phyloP scores from a whole-genome alignment of 2,797 vertebrate genomes.

The Scarus forsteni region DNA sequence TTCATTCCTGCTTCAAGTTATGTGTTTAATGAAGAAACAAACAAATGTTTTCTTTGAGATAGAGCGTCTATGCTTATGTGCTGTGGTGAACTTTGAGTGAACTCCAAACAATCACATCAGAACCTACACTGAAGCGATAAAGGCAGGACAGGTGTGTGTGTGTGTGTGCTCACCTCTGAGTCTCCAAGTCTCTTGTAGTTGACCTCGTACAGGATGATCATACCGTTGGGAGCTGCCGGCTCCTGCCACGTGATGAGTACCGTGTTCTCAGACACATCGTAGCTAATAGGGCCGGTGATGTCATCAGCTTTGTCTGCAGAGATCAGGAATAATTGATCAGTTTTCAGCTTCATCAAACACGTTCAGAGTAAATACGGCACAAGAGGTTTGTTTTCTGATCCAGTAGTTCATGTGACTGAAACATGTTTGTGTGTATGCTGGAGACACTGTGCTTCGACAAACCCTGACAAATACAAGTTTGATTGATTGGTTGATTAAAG shows the following conservation, averaged over 20 bases:
- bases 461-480: too few species aligned
- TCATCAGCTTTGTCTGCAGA: slow-evolving; percentile 93
- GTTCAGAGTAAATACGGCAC: too few species aligned
- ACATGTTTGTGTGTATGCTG: too few species aligned
- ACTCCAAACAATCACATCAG: slow-evolving; percentile 5
- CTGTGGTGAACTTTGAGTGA: slow-evolving; percentile 20
- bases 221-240: slow-evolving; percentile 90
- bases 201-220: slow-evolving; percentile 96
- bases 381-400: too few species aligned
- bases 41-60: slow-evolving; percentile 12
- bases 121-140: slow-evolving; percentile 10
- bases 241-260: slow-evolving; percentile 92
- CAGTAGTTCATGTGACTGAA: too few species aligned
- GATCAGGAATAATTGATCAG: slow-evolving; percentile 12
- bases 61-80: not conserved
- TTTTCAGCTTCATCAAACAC: not conserved
- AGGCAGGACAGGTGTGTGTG: slow-evolving; percentile 16
- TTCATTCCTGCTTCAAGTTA: slow-evolving; percentile 9
- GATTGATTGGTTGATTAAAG: too few species aligned
- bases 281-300: slow-evolving; percentile 85
- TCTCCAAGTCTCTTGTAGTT: slow-evolving; percentile 92
- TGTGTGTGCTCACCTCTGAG: slow-evolving; percentile 85
- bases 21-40: slow-evolving; percentile 28
- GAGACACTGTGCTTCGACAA: too few species aligned
- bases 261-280: slow-evolving; percentile 86